A percentile compares a stretch with the other conserved stretches of the same genome.
phyloP scores from a whole-genome alignment of 2,113 vertebrate species.

The Protobothrops mucrosquamatus region DNA sequence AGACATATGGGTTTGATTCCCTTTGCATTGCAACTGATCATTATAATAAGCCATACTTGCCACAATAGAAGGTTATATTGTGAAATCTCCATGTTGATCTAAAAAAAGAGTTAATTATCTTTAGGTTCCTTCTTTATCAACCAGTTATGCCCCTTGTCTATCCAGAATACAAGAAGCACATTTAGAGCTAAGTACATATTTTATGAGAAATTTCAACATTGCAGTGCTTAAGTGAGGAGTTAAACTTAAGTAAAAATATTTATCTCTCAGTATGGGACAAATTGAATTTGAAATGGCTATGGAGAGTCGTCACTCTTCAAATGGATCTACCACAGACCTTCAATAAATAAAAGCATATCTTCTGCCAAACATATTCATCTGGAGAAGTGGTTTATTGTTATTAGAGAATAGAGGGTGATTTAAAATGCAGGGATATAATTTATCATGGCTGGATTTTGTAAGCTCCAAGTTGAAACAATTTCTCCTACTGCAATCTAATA shows the following conservation, averaged over 20 bases:
- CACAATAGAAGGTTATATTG: not conserved
- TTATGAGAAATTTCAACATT: not conserved
- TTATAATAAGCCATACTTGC: not conserved
- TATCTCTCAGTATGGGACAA: slow-evolving; percentile 48
- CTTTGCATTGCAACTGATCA: not conserved
- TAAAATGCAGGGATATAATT: slow-evolving; percentile 43
- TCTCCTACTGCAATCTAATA: slow-evolving; percentile 36
- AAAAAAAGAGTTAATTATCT: not conserved
- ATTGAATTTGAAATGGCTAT: slow-evolving; percentile 50
- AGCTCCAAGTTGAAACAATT: slow-evolving; percentile 40
- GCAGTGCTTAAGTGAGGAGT: slow-evolving; percentile 31
- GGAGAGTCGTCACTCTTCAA: slow-evolving; percentile 52
- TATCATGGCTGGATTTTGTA: slow-evolving; percentile 51
- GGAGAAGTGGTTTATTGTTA: slow-evolving; percentile 41
- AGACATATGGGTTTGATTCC: not conserved
- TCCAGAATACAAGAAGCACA: not conserved
- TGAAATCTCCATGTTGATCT: not conserved
- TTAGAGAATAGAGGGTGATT: slow-evolving; percentile 42
- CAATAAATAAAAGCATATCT: slow-evolving; percentile 34
- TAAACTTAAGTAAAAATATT: slow-evolving; percentile 52
- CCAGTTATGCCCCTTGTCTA: not conserved
- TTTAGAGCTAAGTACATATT: slow-evolving; percentile 19
- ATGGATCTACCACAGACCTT: slow-evolving; percentile 27
- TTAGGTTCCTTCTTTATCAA: not conserved
- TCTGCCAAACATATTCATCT: slow-evolving; percentile 33